These are phyloP conservation scores for Microplitis mediator DNA, from an alignment of 1,140 invertebrate species.

Conservation along the genomic window DNA sequence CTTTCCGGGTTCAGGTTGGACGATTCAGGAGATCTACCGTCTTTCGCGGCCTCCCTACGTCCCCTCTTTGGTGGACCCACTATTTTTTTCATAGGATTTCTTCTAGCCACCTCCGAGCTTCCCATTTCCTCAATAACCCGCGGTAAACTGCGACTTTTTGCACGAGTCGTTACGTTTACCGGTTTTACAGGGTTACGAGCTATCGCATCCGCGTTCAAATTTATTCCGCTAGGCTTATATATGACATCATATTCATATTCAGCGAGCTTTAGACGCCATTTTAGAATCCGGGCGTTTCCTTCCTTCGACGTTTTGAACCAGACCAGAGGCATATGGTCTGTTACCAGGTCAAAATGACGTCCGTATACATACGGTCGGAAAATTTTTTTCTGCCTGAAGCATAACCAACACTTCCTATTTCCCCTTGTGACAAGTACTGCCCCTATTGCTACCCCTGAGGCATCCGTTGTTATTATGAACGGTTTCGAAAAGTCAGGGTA, in stretches of 20 bases:
- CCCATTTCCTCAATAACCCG: neutral
- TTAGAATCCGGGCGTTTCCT: constrained; percentile 43
- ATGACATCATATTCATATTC: no score
- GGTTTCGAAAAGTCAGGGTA: constrained; percentile 38
- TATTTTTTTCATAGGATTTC: no score
- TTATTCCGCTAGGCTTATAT: constrained; percentile 45
- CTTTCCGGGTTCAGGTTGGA: no score
- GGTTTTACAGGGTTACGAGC: constrained; percentile 6
- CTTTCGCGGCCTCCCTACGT: no score
- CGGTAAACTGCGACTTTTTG: neutral
- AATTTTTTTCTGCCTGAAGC: constrained; percentile 52
- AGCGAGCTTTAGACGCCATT: constrained; percentile 61
- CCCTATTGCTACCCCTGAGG: constrained; percentile 29
- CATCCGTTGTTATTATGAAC: constrained; percentile 38
- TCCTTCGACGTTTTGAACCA: no score
- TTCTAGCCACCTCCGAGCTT: no score
- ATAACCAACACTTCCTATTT: constrained; percentile 40
- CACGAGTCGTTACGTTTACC: neutral
- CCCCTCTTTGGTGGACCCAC: no score
- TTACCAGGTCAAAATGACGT: no score
- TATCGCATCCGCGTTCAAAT: constrained; percentile 51
- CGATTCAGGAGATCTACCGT: no score
- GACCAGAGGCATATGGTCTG: no score
- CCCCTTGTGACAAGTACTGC: constrained; percentile 32
- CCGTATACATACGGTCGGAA: constrained; percentile 54